A percentile compares a stretch with the other conserved stretches of the same genome.
These are phyloP conservation scores for Pomatostomus ruficeps DNA, from an alignment of 2,113 vertebrate species.

Conservation along the genomic window DNA sequence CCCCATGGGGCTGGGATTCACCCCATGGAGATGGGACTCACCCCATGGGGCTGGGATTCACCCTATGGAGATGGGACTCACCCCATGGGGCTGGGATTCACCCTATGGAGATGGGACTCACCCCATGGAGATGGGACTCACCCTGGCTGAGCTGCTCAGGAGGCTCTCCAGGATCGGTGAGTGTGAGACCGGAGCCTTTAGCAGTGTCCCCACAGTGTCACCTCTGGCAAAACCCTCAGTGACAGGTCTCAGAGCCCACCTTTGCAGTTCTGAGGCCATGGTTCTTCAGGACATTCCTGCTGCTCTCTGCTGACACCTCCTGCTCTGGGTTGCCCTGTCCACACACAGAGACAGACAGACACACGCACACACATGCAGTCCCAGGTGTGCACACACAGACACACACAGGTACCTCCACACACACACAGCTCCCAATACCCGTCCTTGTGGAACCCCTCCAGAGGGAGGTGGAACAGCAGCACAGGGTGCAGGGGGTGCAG, in stretches of 20 bases:
- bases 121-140: not conserved
- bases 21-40: not conserved
- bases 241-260: rapidly evolving
- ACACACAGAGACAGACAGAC: not conserved
- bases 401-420: too few species aligned
- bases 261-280: not conserved
- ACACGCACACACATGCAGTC: not conserved
- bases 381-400: not conserved
- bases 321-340: not conserved
- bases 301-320: not conserved
- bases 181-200: not conserved
- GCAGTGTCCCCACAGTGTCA: not conserved
- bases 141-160: rapidly evolving
- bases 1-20: not conserved
- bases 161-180: not conserved
- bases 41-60: not conserved
- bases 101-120: too few species aligned
- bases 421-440: rapidly evolving
- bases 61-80: too few species aligned
- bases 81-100: too few species aligned
- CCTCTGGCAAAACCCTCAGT: not conserved
- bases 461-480: not conserved
- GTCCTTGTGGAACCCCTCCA: not conserved
- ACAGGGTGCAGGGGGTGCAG: not conserved
- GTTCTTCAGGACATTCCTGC: not conserved